Percentiles rank a stretch among this genome's conserved stretches.
Conservation (phyloP, 2,113 vertebrate genomes). For the Channa argus region DNA sequence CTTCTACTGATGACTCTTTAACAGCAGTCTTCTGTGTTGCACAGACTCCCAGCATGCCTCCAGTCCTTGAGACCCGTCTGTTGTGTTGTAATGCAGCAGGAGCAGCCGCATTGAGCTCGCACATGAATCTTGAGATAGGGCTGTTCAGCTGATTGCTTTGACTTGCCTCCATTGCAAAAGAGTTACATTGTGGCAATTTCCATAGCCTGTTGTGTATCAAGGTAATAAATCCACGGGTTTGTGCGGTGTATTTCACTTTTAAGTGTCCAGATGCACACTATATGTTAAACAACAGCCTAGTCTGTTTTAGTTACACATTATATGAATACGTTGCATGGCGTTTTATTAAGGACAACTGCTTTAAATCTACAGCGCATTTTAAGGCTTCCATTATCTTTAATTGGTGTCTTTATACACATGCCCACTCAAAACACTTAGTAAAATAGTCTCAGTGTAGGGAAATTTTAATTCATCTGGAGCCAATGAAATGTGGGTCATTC, state of each 20-base stretch:
- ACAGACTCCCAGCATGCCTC: slow-evolving; percentile 53
- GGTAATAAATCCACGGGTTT: slow-evolving; percentile 23
- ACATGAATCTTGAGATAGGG: slow-evolving; percentile 46
- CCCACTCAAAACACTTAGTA: slow-evolving; percentile 4
- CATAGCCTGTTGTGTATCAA: slow-evolving; percentile 23
- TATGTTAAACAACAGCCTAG: slow-evolving; percentile 21
- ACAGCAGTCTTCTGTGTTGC: slow-evolving; percentile 30
- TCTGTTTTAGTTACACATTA: slow-evolving; percentile 31
- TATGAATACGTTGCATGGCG: slow-evolving; percentile 33
- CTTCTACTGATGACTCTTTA: slow-evolving; percentile 69
- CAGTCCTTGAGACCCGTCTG: slow-evolving; percentile 30
- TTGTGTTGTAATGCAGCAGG: slow-evolving; percentile 20
- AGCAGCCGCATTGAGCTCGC: slow-evolving; percentile 1
- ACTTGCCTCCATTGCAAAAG: slow-evolving; percentile 15
- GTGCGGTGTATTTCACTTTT: slow-evolving; percentile 35
- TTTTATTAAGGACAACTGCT: slow-evolving; percentile 14
- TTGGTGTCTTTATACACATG: slow-evolving; percentile 7
- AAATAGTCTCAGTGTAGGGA: slow-evolving; percentile 5
- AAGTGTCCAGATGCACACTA: slow-evolving; percentile 27
- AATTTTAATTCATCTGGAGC: slow-evolving; percentile 35
- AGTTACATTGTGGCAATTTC: slow-evolving; percentile 29
- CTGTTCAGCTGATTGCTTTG: slow-evolving; percentile 48
- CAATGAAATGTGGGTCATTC: slow-evolving; percentile 56
- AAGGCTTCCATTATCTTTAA: slow-evolving; percentile 15
- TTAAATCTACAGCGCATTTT: slow-evolving; percentile 43